Evolutionary conservation across 35 echinoderm and acorn worm species (phyloP).

Genomic region (Strongylocentrotus purpuratus): DNA sequence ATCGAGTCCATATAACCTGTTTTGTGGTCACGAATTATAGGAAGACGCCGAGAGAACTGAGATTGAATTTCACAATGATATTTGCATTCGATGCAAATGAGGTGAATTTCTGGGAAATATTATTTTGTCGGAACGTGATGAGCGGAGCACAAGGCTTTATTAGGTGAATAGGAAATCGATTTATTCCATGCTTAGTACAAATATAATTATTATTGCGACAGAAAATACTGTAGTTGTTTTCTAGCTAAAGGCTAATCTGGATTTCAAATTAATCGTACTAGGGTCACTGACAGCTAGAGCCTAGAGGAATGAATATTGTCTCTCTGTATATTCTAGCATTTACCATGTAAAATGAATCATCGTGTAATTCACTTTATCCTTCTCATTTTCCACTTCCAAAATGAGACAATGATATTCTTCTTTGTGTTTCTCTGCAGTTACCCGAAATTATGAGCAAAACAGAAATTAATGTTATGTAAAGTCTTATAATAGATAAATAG

Average conservation of each 20-base stretch:
- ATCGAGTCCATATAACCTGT: neutral
- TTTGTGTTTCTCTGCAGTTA: too few relatives aligned
- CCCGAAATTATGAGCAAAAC: too few relatives aligned
- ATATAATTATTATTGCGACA: neutral
- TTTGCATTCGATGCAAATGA: slow-evolving; percentile 4
- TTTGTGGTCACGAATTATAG: neutral
- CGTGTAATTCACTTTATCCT: neutral
- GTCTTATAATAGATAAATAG: too few relatives aligned
- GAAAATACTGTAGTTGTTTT: neutral
- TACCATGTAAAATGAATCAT: neutral
- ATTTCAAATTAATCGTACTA: neutral
- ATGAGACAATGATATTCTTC: too few relatives aligned
- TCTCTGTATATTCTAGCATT: neutral
- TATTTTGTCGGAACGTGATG: neutral
- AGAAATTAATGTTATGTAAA: too few relatives aligned
- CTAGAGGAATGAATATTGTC: too few relatives aligned
- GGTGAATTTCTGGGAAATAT: neutral
- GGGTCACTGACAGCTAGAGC: neutral
- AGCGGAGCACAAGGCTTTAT: neutral
- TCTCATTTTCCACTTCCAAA: neutral
- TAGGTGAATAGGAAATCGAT: neutral
- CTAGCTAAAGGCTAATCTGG: neutral
- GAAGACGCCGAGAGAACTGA: neutral
- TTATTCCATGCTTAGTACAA: neutral
- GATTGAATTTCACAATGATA: neutral